A percentile compares a stretch with the other conserved stretches of the same genome.
Evolutionary conservation across 2,113 vertebrate species (phyloP).

Genomic region (Lanius collurio): DNA sequence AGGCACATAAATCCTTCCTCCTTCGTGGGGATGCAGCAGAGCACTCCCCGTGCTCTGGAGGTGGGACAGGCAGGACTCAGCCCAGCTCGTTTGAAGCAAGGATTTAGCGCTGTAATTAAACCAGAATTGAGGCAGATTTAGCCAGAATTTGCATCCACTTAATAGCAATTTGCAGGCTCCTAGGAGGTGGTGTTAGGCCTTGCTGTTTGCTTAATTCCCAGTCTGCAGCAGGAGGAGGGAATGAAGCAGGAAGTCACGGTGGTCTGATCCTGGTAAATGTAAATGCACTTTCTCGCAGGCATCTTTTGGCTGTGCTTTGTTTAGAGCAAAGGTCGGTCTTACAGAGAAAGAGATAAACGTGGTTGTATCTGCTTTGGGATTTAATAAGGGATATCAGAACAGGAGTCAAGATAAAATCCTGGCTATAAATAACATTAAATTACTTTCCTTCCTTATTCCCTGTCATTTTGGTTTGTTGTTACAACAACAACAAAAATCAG

Average conservation of each 20-base stretch:
- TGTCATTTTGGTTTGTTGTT: neutral
- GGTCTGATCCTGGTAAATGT: neutral
- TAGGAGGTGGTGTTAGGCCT: neutral
- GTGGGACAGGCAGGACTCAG: neutral
- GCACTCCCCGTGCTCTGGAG: neutral
- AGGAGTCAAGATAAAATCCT: neutral
- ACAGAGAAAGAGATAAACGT: neutral
- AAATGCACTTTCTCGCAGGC: neutral
- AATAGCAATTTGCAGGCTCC: neutral
- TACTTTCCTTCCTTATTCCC: neutral
- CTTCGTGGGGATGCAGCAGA: neutral
- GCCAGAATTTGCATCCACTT: neutral
- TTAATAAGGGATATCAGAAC: neutral
- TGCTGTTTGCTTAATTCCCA: neutral
- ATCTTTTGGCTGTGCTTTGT: neutral
- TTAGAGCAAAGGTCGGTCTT: neutral
- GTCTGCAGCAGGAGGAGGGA: neutral
- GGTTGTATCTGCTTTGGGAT: neutral
- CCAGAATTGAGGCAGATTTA: neutral
- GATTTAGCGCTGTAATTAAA: neutral
- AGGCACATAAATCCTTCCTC: neutral
- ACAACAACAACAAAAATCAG: neutral
- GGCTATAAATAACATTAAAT: neutral
- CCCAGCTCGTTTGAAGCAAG: neutral
- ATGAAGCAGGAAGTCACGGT: neutral